Evolutionary conservation across 2,113 vertebrate genomes (phyloP), one percentile per base, ranked within the genome.

Genomic region (Halcyon malimbica): DNA sequence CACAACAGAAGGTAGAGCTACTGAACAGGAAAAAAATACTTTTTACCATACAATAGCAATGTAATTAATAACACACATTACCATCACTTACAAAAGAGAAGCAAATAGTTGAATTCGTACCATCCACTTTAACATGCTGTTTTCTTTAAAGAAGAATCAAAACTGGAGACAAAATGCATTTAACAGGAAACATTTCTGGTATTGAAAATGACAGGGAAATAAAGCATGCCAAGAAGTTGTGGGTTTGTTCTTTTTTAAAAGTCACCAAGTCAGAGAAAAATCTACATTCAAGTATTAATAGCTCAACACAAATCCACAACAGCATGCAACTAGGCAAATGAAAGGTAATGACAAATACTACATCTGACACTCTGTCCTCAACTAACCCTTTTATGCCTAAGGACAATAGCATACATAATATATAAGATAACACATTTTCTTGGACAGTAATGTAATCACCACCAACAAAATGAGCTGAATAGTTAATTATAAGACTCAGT

Each of bases 31-130:
- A 85, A 96, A 93, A 65, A 35, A 73, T 14, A 39, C 37, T 81
- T 88, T 68, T 83, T 88, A 31, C 70, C 5, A 28, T 50, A 87
- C 57, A 57, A 65, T 46, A 39, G 24, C 41, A 79, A 87, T 41
- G 13, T 78, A 96, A 96, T 96, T 94, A 95, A 95, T 94, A 97
- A 88, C 63, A 88, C 37, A 65, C 11, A 70, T 67, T 89, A 95
- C 13, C 65, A 48, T 33, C 73, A 83, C 42, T 94, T 85, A 75
- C 14, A 79, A 96, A 98, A 96, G 51, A 75, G 83, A 96, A 96
- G 81, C 10, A 78, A 96, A 96, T 5, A 73, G 25, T 13, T 70
- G 84, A 87, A 92, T 96, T 77, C 79, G 46, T 46, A 83, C 19
- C 37, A 60, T 23, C 95, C 64, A 53, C 29, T 96, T 91, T 76